Evolutionary conservation across 1,140 invertebrate species (phyloP).

Genomic region (Pantala flavescens): DNA sequence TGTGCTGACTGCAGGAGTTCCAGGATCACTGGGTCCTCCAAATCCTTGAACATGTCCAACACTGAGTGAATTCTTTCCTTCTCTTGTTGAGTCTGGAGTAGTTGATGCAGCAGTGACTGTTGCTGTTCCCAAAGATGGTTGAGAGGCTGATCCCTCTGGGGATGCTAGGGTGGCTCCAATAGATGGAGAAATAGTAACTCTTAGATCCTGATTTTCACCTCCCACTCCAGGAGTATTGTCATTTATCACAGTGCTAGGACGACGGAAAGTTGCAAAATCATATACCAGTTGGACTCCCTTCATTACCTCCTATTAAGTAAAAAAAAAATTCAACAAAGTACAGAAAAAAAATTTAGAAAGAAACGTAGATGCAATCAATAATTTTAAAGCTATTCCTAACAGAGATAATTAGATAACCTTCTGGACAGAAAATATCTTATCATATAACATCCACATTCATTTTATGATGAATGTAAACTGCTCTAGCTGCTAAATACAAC

Average conservation of each 20-base stretch:
- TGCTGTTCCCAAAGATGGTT: background rate
- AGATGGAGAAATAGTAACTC: background rate
- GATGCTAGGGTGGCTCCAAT: background rate
- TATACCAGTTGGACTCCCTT: constrained; percentile 69
- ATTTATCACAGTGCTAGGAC: constrained; percentile 54
- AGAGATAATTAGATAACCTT: no score
- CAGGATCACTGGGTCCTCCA: constrained; percentile 33
- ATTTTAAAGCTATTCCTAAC: background rate
- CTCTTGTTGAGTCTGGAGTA: constrained; percentile 14
- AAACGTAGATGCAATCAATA: background rate
- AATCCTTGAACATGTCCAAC: constrained; percentile 12
- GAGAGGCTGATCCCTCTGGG: background rate
- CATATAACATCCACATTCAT: no score
- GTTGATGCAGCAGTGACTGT: constrained; percentile 24
- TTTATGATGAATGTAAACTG: no score
- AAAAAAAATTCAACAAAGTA: constrained; percentile 23
- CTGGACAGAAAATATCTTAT: no score
- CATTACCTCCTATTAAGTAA: constrained; percentile 56
- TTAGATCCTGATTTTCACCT: constrained; percentile 26
- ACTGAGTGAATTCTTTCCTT: constrained; percentile 14
- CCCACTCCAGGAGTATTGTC: constrained; percentile 35
- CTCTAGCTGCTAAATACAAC: no score
- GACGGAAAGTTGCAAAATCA: constrained; percentile 58
- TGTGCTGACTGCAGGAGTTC: constrained; percentile 58
- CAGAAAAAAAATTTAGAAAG: no score